Evolutionary conservation across 2,113 vertebrate species (phyloP).

Genomic region (Argyrosomus japonicus): DNA sequence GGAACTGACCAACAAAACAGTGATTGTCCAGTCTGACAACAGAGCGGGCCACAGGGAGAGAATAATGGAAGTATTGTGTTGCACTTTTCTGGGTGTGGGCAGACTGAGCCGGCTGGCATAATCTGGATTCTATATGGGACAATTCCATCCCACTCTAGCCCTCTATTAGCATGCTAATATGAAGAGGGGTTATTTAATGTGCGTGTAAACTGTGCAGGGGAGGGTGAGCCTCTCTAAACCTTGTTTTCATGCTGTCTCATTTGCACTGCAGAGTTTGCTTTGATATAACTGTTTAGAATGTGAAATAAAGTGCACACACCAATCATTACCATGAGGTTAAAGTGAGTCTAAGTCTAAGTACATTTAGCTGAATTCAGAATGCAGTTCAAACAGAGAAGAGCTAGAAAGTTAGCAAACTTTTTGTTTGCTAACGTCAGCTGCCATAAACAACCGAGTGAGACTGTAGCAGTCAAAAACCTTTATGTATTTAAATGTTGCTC

Average conservation of each 20-base stretch:
- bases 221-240: neutral
- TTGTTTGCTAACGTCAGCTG: neutral
- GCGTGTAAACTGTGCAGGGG: slow-evolving; percentile 11
- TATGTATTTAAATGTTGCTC: neutral
- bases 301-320: neutral
- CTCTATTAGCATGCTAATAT: slow-evolving; percentile 28
- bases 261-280: neutral
- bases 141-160: slow-evolving; percentile 60
- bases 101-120: slow-evolving; percentile 69
- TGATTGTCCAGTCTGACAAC: slow-evolving; percentile 79
- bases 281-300: neutral
- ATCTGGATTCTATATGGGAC: slow-evolving; percentile 79
- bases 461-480: neutral
- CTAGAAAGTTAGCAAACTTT: neutral
- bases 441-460: neutral
- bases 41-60: slow-evolving; percentile 66
- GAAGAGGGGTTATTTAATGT: slow-evolving; percentile 16
- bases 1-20: slow-evolving; percentile 77
- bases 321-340: too few species aligned
- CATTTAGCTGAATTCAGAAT: neutral
- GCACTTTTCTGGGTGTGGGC: slow-evolving; percentile 71
- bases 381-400: neutral
- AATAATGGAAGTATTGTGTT: slow-evolving; percentile 82
- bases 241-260: neutral
- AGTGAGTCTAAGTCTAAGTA: neutral